These are phyloP conservation scores for Geodia barretti DNA, from an alignment of 37 sponge, comb jelly and placozoan species.

Conservation along the genomic window DNA sequence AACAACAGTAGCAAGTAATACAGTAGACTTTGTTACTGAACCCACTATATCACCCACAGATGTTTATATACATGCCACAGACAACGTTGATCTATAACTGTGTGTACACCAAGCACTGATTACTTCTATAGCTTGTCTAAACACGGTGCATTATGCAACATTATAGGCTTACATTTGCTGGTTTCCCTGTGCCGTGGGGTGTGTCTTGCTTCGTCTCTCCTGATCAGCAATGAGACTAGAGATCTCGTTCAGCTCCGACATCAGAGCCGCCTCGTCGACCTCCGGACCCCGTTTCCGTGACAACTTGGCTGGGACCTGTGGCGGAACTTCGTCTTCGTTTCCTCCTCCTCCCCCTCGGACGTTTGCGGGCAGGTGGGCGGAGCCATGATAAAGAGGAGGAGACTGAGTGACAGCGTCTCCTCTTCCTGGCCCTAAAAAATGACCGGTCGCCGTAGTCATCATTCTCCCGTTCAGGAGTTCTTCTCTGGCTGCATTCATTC, in stretches of 20 bases:
- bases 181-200: too few relatives aligned
- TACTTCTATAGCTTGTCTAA: too few relatives aligned
- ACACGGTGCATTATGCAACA: too few relatives aligned
- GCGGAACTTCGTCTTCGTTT: background rate
- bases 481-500: background rate
- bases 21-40: too few relatives aligned
- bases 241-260: conserved; percentile 23
- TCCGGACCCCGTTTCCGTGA: background rate
- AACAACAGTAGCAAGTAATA: background rate
- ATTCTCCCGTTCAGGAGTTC: background rate
- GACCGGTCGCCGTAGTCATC: conserved; percentile 16
- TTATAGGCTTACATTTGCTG: too few relatives aligned
- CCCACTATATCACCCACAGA: too few relatives aligned
- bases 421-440: conserved; percentile 72
- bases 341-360: background rate
- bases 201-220: background rate
- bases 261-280: conserved; percentile 12
- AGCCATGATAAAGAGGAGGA: conserved; percentile 14
- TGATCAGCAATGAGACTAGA: conserved; percentile 8
- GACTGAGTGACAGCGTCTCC: conserved; percentile 32
- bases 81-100: too few relatives aligned
- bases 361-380: background rate
- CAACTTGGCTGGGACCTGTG: conserved; percentile 19
- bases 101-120: too few relatives aligned
- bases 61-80: too few relatives aligned